Base-by-base conservation (phyloP, 2,888 invertebrate genomes). In the Pristionchus exspectatus region DNA sequence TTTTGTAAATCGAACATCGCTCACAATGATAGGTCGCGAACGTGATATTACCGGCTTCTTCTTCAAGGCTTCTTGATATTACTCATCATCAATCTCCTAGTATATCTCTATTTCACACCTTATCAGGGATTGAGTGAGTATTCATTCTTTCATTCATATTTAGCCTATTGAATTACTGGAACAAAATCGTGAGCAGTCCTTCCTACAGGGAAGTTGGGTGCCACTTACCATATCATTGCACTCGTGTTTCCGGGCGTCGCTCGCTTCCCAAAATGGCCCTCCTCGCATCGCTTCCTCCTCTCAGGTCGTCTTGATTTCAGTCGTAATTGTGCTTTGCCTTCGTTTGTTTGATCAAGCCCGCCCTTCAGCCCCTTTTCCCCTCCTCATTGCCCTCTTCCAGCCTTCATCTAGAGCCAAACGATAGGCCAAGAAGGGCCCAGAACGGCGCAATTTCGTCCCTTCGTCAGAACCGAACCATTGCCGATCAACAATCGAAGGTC, bases 221-320 rank as follows among this genome's bases (percentile, higher is more conserved):
- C 44, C 44, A 10, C 44, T 12, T 50, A 50, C 44, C 44, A 50
- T 50, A 33, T 74, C 63, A 63, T 9, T 38, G 63, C 63, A 63
- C 63, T 63, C 63, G n/a, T 63, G 63, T n/a, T 21, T 21, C 74
- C 38, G 18, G 18, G 21, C 38, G 38, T 74, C 74, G 38, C 38
- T 14, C n/a, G 30, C 27, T 10, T 38, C 74, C 21, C 30, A 21
- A 74, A 74, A 24, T 33, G 74, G 74, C 74, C 14, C 69, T 38
- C 69, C 27, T 66, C 27, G 7, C 38, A 38, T 38, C 38, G 18
- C 66, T 24, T 33, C 33, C 72, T 72, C 72, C 72, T 74, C 74
- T 74, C 74, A 74, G 74, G 74, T 74, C 72, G 72, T 72, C 74
- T 74, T 74, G 74, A 74, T 74, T 74, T 74, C 74, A 74, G 74